phyloP scores from a whole-genome alignment of 2,113 vertebrate species.

The Microtus pennsylvanicus region DNA sequence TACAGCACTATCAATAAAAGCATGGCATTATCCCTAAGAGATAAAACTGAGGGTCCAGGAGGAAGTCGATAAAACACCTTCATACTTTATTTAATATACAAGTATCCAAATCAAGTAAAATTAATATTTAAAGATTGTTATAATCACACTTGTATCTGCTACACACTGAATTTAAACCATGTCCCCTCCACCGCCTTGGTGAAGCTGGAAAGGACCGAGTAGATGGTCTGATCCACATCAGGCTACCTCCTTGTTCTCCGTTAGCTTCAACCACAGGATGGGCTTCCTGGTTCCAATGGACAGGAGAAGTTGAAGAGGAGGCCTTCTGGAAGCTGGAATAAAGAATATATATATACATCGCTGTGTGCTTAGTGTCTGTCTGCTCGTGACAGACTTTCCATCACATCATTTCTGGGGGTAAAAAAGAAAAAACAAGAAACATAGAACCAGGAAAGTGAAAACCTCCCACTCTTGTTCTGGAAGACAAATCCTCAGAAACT shows the following conservation, averaged over 20 bases:
- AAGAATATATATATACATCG: background rate
- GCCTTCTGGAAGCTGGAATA: conserved; percentile 57
- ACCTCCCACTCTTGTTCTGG: background rate
- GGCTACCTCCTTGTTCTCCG: conserved; percentile 3
- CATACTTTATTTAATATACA: background rate
- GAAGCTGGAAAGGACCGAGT: background rate
- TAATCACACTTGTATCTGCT: background rate
- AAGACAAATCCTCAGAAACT: conserved; percentile 29
- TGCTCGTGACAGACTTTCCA: conserved; percentile 47
- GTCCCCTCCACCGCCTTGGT: background rate
- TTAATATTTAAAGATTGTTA: conserved; percentile 3
- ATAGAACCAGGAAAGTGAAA: conserved; percentile 4
- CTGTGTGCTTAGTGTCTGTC: conserved; percentile 27
- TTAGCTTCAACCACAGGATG: background rate
- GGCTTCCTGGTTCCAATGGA: conserved; percentile 48
- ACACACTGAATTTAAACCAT: background rate
- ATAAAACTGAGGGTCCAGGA: background rate
- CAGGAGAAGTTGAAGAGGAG: conserved; percentile 17
- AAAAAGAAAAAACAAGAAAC: background rate
- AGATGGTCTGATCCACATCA: background rate
- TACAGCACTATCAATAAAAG: background rate
- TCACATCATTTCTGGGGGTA: background rate
- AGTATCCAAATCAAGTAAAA: conserved; percentile 33
- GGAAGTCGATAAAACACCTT: background rate
- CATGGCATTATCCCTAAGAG: background rate